phyloP scores from a whole-genome alignment of 2,113 vertebrate genomes.

The Scomber scombrus region DNA sequence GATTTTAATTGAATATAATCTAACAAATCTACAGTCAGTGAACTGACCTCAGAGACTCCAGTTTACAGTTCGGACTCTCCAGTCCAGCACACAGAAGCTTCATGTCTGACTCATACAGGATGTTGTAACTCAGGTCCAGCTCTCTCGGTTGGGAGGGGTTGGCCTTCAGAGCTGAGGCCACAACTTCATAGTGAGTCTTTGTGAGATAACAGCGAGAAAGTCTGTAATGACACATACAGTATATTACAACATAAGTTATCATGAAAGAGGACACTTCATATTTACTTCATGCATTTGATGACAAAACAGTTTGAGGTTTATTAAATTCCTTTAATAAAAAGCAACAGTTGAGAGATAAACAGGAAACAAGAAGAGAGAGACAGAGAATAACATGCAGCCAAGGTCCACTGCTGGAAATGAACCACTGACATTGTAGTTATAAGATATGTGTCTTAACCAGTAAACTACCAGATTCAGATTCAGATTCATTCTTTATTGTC shows the following conservation, averaged over 20 bases:
- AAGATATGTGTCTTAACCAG: too few species aligned
- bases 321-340: too few species aligned
- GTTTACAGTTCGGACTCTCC: conserved; percentile 16
- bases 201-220: conserved; percentile 24
- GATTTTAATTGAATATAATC: background rate
- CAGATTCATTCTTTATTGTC: too few species aligned
- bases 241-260: background rate
- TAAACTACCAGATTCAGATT: too few species aligned
- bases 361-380: too few species aligned
- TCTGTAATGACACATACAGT: background rate
- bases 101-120: conserved; percentile 24
- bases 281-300: background rate
- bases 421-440: too few species aligned
- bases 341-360: too few species aligned
- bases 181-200: conserved; percentile 25
- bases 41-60: conserved; percentile 17
- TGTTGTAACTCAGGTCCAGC: conserved; percentile 30
- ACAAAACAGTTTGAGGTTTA: too few species aligned
- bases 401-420: too few species aligned
- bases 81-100: conserved; percentile 20
- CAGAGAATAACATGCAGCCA: too few species aligned
- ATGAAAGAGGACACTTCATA: too few species aligned
- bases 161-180: conserved; percentile 33
- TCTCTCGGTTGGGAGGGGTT: conserved; percentile 16
- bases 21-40: background rate